Evolutionary conservation across 2,888 invertebrate genomes (phyloP).

Genomic region (Lycia hirtaria): DNA sequence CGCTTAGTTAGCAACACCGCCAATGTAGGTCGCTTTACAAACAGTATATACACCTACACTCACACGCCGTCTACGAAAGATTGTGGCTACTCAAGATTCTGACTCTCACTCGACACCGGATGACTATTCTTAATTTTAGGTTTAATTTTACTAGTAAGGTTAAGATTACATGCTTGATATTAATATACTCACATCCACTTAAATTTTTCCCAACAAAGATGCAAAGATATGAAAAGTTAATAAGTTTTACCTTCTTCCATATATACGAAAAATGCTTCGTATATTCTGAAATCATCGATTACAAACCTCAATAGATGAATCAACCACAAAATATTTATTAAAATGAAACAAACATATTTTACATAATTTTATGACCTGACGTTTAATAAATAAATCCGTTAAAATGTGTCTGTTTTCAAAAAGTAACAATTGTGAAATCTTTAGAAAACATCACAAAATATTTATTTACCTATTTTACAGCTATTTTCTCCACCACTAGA

Average conservation of each 20-base stretch:
- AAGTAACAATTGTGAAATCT: no score
- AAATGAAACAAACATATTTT: not conserved
- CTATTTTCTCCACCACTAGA: not conserved
- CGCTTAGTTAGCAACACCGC: conserved; percentile 58
- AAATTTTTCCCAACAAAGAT: not conserved
- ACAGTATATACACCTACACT: conserved; percentile 25
- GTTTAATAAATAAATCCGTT: no score
- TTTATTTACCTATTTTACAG: not conserved
- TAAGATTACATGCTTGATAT: conserved; percentile 4
- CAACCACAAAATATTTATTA: no score
- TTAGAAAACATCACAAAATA: not conserved
- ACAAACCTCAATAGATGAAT: no score
- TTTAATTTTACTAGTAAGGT: conserved; percentile 3
- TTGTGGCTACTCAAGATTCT: conserved; percentile 19
- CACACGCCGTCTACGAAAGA: conserved; percentile 2
- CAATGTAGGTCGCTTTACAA: conserved; percentile 54
- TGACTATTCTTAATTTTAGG: conserved; percentile 7
- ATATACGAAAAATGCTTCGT: no score
- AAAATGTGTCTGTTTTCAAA: not conserved
- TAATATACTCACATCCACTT: not conserved
- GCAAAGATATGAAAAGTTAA: not conserved
- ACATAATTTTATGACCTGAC: not conserved
- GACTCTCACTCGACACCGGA: not conserved
- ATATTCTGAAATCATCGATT: no score
- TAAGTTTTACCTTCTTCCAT: no score